Evolutionary conservation across 2,888 invertebrate genomes (phyloP).

Genomic region (Lampropteryx suffumata): DNA sequence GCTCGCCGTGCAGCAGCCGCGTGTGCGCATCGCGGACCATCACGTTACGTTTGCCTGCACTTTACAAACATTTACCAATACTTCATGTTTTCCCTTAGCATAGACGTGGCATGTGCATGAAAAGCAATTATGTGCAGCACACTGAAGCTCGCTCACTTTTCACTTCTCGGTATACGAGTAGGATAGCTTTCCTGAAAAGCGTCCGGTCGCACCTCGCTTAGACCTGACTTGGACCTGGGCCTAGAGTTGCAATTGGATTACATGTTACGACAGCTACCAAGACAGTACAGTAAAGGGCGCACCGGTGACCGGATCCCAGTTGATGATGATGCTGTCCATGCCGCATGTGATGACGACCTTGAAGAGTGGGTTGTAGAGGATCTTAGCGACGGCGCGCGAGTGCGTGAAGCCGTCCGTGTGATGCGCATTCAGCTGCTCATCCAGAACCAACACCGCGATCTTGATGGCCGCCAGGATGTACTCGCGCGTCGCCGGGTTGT

Average conservation of each 20-base stretch:
- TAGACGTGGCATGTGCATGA: no score
- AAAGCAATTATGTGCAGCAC: no score
- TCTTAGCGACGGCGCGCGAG: constrained; percentile 86
- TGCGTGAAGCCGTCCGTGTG: constrained; percentile 90
- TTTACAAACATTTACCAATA: background rate
- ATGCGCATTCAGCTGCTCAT: constrained; percentile 85
- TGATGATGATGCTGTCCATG: constrained; percentile 90
- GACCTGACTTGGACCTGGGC: no score
- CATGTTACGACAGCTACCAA: no score
- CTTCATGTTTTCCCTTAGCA: no score
- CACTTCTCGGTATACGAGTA: no score
- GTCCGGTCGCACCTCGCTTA: no score
- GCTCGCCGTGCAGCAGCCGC: constrained; percentile 85
- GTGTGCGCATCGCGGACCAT: constrained; percentile 88
- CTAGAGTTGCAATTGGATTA: no score
- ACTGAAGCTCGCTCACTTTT: no score
- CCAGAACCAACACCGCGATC: constrained; percentile 85
- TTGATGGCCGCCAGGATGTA: constrained; percentile 85
- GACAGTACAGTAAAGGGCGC: no score
- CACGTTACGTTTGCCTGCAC: constrained; percentile 77
- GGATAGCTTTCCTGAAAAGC: no score
- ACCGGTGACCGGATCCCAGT: constrained; percentile 88
- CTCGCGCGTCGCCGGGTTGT: constrained; percentile 86
- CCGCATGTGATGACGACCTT: constrained; percentile 90
- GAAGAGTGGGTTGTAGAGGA: constrained; percentile 90